These are phyloP conservation scores for Micrasema minimum DNA, from an alignment of 1,140 invertebrate genomes.

Conservation along the genomic window DNA sequence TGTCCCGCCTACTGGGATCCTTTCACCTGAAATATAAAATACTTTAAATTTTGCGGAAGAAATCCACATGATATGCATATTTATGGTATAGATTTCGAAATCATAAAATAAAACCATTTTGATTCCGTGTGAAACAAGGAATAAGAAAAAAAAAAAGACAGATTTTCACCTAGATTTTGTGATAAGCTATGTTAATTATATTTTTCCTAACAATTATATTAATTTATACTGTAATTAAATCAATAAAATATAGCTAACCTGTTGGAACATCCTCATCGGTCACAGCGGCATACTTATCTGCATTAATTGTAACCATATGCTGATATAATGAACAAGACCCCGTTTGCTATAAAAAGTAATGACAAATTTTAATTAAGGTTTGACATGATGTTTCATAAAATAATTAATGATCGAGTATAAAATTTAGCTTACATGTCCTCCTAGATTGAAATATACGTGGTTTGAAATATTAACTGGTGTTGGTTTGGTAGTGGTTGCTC, in stretches of 20 bases:
- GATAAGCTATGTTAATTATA: too few relatives aligned
- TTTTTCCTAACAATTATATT: neutral
- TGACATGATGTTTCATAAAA: neutral
- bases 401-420: neutral
- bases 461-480: constrained; percentile 93
- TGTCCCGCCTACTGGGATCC: constrained; percentile 69
- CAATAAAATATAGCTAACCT: constrained; percentile 29
- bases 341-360: constrained; percentile 52
- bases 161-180: too few relatives aligned
- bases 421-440: constrained; percentile 74
- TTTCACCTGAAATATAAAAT: constrained; percentile 31
- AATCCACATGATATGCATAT: too few relatives aligned
- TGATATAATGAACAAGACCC: constrained; percentile 72
- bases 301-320: constrained; percentile 79
- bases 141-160: too few relatives aligned
- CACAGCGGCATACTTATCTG: constrained; percentile 66
- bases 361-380: neutral
- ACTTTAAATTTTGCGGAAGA: too few relatives aligned
- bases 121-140: too few relatives aligned
- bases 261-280: constrained; percentile 37
- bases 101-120: too few relatives aligned
- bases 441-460: constrained; percentile 94
- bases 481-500: constrained; percentile 77
- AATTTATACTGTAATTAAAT: constrained; percentile 5
- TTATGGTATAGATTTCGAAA: too few relatives aligned